A percentile compares a stretch with the other conserved stretches of the same genome.
Evolutionary conservation across 2,888 invertebrate genomes (phyloP).

Genomic region (Cerastis leucographa): DNA sequence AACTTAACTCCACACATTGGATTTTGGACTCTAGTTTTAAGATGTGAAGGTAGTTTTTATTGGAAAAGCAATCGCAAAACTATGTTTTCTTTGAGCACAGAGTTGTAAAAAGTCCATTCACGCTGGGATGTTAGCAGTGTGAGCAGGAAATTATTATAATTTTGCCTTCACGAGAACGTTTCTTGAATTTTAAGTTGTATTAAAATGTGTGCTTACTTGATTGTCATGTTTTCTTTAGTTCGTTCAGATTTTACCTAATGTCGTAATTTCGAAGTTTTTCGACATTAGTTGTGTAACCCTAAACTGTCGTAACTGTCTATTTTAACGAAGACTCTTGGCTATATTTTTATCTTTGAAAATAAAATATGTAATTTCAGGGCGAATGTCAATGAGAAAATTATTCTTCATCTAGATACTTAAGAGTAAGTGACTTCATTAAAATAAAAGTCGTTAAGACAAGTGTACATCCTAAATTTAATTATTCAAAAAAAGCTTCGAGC

Average conservation of each 20-base stretch:
- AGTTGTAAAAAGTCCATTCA: conserved; percentile 81
- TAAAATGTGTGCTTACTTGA: conserved; percentile 55
- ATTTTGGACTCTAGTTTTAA: conserved; percentile 65
- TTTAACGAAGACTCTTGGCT: not conserved
- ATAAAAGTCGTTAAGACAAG: not conserved
- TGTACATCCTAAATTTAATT: not conserved
- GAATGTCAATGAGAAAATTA: conserved; percentile 1
- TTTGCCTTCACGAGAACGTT: conserved; percentile 61
- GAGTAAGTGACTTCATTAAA: not conserved
- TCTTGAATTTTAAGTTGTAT: conserved; percentile 66
- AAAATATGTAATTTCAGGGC: conserved; percentile 14
- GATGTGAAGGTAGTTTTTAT: conserved; percentile 52
- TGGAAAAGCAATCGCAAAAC: conserved; percentile 35
- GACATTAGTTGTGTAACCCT: conserved; percentile 29
- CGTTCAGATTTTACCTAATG: conserved; percentile 48
- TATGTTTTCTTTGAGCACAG: conserved; percentile 78
- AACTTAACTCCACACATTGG: conserved; percentile 73
- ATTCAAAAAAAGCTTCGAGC: not conserved
- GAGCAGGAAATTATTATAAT: conserved; percentile 69
- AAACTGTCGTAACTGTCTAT: conserved; percentile 18
- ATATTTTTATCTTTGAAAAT: not conserved
- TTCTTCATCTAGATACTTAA: not conserved
- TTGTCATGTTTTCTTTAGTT: conserved; percentile 58
- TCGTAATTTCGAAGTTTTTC: conserved; percentile 49
- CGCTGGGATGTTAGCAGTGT: conserved; percentile 76